Conservation (phyloP, 2,888 invertebrate genomes). For the Timandra comae region DNA sequence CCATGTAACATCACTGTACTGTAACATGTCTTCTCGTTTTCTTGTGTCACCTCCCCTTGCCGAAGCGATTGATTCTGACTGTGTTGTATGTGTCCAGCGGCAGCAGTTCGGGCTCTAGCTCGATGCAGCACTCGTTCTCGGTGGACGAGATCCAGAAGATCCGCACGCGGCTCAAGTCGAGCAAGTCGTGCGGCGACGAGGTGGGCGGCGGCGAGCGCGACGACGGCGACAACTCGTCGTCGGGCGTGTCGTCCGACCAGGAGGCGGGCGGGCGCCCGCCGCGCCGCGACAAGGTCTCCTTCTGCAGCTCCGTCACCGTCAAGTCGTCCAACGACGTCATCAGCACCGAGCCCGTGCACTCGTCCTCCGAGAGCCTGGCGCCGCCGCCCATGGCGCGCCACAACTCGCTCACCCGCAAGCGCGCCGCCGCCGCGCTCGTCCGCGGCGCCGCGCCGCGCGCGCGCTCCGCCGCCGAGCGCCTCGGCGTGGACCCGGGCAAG, state of each 20-base stretch:
- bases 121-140: constrained; percentile 89
- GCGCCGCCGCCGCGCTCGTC: constrained; percentile 76
- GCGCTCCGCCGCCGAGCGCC: constrained; percentile 60
- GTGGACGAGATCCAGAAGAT: constrained; percentile 94
- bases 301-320: constrained; percentile 70
- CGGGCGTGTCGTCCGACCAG: constrained; percentile 92
- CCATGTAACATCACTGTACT: no score
- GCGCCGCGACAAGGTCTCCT: constrained; percentile 65
- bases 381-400: constrained; percentile 74
- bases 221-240: constrained; percentile 92
- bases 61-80: no score
- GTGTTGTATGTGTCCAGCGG: constrained; percentile 66
- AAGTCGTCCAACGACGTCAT: constrained; percentile 72
- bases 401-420: constrained; percentile 78
- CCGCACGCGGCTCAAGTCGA: constrained; percentile 88
- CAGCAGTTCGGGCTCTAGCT: constrained; percentile 84
- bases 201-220: constrained; percentile 78
- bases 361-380: constrained; percentile 63
- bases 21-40: no score
- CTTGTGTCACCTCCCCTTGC: no score
- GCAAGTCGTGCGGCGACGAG: constrained; percentile 91
- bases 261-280: constrained; percentile 64
- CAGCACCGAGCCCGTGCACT: constrained; percentile 73
- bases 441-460: constrained; percentile 50
- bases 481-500: constrained; percentile 59